Evolutionary conservation across 2,888 invertebrate species (phyloP), one percentile per base, ranked within the genome.

Genomic region (Prionchulus punctatus): DNA sequence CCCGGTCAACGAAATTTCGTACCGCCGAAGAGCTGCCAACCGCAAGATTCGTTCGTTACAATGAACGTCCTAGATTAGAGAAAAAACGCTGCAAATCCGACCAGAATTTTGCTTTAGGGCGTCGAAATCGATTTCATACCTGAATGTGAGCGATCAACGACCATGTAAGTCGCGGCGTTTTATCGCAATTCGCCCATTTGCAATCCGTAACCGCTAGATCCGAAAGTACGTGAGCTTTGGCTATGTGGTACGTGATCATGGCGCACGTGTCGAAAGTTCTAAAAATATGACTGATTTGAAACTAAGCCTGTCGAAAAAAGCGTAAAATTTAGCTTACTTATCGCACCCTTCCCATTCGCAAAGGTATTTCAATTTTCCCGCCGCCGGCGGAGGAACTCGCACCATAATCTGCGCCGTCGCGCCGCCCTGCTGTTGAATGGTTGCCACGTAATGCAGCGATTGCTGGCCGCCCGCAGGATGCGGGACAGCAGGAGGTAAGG

Each of bases 301-400:
- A n/a, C n/a, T n/a, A n/a, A n/a, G n/a, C n/a, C n/a, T n/a, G n/a
- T n/a, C n/a, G n/a, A n/a, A n/a, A n/a, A n/a, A n/a, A n/a, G n/a
- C n/a, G n/a, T n/a, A n/a, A n/a, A n/a, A n/a, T n/a, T n/a, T n/a
- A 48, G 64, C 72, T 70, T 67, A 76, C 79, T 75, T 77, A 66
- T 78, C 81, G 73, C 94, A 94, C 26, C 87, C 87, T 57, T 84
- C 80, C 94, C 94, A 94, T 71, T 92, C 92, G 71, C 94, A 94
- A 55, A 90, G 78, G 73, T 67, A 72, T 56, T 70, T 68, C 15
- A 45, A 23, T n/a, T n/a, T n/a, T n/a, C n/a, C n/a, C n/a, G n/a
- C n/a, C n/a, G n/a, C n/a, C n/a, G n/a, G n/a, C n/a, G n/a, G n/a
- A n/a, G n/a, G n/a, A n/a, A n/a, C n/a, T n/a, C n/a, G n/a, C n/a